Conservation (phyloP, 2,888 invertebrate species). For the Cerceris ruficornis region DNA sequence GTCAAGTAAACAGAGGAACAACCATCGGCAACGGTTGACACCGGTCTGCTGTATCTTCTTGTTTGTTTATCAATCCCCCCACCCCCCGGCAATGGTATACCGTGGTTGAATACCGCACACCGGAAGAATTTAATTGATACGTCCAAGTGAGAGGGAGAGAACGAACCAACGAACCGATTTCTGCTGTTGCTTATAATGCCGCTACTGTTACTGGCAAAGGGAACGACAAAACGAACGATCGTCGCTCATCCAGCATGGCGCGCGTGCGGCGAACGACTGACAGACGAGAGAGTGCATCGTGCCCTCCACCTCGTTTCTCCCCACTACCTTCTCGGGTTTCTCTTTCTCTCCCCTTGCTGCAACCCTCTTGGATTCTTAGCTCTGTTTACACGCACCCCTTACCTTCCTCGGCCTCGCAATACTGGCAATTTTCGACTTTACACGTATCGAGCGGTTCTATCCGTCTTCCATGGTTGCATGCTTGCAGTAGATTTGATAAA, state of each 20-base stretch:
- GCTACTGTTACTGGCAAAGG: no score
- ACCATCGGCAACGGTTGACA: no score
- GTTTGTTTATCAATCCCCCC: background rate
- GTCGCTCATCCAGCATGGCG: conserved; percentile 54
- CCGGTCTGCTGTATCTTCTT: background rate
- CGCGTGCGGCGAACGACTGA: conserved; percentile 78
- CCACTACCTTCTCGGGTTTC: conserved; percentile 33
- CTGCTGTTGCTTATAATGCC: no score
- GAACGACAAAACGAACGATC: background rate
- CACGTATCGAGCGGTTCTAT: conserved; percentile 7
- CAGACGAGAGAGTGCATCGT: conserved; percentile 60
- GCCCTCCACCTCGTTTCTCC: conserved; percentile 56
- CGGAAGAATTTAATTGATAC: background rate
- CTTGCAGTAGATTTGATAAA: no score
- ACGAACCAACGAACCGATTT: no score
- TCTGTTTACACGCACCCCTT: conserved; percentile 47
- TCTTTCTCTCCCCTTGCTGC: conserved; percentile 29
- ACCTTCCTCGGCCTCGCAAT: background rate
- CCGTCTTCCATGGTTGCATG: background rate
- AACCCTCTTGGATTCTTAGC: conserved; percentile 36
- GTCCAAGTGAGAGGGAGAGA: background rate
- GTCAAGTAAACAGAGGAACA: no score
- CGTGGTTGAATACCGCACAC: background rate
- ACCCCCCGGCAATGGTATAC: background rate
- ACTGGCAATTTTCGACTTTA: conserved; percentile 20